Evolutionary conservation across 2,888 invertebrate species (phyloP), one percentile per base, ranked within the genome.

Genomic region (Girardia tigrina): DNA sequence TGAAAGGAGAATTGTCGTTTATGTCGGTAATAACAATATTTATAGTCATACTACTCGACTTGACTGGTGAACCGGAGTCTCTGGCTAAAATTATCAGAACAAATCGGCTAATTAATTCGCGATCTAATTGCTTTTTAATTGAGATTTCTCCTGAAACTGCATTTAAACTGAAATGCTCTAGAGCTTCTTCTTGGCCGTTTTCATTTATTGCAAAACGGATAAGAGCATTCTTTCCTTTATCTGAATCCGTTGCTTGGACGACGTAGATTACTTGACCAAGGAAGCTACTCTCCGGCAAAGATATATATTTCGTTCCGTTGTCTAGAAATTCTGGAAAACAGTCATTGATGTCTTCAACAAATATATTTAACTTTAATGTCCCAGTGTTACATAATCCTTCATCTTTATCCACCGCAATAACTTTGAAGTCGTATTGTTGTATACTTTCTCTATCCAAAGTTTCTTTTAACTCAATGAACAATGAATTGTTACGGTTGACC

Each of bases 261-360:
- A 56, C 56, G n/a, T 56, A 56, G n/a, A 56, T 23, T 56, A 56
- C n/a, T 56, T 56, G 56, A 6, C 56, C 56, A 56, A 56, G n/a
- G 4, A 56, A 6, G n/a, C 56, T 56, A 4, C 8, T 56, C 23
- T 56, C 56, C 8, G 56, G 56, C n/a, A 56, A n/a, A 23, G 56
- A 56, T 20, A 56, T 56, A n/a, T 56, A 20, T 56, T n/a, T 56
- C 20, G 56, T 56, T 2, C 20, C 56, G 6, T n/a, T 20, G 23
- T 56, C 56, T 16, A 56, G 23, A 56, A 56, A 56, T n/a, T 56
- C 2, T 16, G 56, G 56, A 2, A n/a, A 8, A n/a, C 56, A 56
- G n/a, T 56, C 56, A 56, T 56, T 56, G 56, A 56, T 56, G 23
- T 56, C 56, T 56, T 56, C 56, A 56, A 56, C 56, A 56, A 56